These are phyloP conservation scores for Progne subis DNA, from an alignment of 2,113 vertebrate genomes.

Conservation along the genomic window DNA sequence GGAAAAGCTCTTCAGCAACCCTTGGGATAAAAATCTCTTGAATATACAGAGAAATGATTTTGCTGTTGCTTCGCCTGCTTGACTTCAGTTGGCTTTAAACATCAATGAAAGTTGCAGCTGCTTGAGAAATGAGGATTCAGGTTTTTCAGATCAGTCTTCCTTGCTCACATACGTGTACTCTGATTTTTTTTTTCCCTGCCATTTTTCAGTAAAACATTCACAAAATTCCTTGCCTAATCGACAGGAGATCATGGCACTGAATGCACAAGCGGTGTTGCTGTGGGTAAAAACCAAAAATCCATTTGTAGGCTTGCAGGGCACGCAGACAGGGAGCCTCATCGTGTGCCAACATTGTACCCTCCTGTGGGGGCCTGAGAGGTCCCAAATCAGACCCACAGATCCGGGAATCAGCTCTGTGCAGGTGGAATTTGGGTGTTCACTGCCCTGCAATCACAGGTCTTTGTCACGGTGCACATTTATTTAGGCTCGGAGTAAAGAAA, in stretches of 20 bases:
- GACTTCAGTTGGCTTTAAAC: background rate
- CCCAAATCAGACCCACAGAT: background rate
- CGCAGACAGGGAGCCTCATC: background rate
- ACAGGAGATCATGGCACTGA: background rate
- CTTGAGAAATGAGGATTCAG: background rate
- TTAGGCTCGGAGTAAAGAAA: background rate
- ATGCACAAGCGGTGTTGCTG: background rate
- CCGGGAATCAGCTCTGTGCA: background rate
- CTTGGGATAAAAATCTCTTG: background rate
- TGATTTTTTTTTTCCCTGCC: background rate
- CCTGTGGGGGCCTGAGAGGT: background rate
- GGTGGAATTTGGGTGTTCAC: background rate
- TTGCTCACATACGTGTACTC: background rate
- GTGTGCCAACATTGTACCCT: accelerated
- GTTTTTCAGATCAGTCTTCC: background rate
- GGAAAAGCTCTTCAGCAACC: background rate
- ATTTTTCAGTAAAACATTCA: background rate
- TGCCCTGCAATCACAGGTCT: background rate
- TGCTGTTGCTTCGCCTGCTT: background rate
- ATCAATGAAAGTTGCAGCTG: background rate
- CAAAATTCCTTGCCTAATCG: background rate
- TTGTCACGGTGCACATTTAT: background rate
- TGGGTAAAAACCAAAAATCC: background rate
- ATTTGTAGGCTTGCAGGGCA: background rate
- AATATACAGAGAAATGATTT: background rate